A percentile compares a stretch with the other conserved stretches of the same genome.
Evolutionary conservation across 2,113 vertebrate species (phyloP).

Genomic region (human (Homo sapiens)): DNA sequence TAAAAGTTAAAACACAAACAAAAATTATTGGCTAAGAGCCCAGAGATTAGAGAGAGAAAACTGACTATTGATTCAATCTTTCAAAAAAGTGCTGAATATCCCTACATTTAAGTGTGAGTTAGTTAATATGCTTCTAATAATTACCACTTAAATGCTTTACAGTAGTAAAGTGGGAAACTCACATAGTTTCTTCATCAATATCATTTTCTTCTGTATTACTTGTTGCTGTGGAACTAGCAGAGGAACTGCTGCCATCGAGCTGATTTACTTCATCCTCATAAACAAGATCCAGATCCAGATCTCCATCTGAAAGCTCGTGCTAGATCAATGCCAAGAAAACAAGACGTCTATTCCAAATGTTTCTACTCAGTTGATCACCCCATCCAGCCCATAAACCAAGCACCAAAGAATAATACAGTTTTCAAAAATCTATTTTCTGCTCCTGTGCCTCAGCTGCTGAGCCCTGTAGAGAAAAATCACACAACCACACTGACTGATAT

Average conservation of each 20-base stretch:
- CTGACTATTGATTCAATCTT: not conserved
- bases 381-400: not conserved
- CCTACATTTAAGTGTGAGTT: not conserved
- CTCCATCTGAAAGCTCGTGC: slow-evolving; percentile 96
- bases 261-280: slow-evolving; percentile 97
- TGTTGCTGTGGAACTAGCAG: slow-evolving; percentile 97
- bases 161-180: slow-evolving; percentile 73
- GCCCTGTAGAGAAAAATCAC: not conserved
- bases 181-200: slow-evolving; percentile 99
- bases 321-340: slow-evolving; percentile 65
- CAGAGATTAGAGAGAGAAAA: not conserved
- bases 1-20: not conserved
- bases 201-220: slow-evolving; percentile 99
- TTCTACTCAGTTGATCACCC: not conserved
- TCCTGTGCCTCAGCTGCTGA: not conserved
- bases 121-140: not conserved
- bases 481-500: not conserved
- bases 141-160: not conserved
- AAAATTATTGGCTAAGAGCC: not conserved
- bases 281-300: slow-evolving; percentile 95
- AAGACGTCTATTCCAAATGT: slow-evolving; percentile 11
- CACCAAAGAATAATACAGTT: not conserved
- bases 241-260: slow-evolving; percentile 96
- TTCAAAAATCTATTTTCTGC: not conserved
- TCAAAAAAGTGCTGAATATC: not conserved